A percentile compares a stretch with the other conserved stretches of the same genome.
These are phyloP conservation scores for Atherinomorus stipes DNA, from an alignment of 2,113 vertebrate genomes.

Conservation along the genomic window DNA sequence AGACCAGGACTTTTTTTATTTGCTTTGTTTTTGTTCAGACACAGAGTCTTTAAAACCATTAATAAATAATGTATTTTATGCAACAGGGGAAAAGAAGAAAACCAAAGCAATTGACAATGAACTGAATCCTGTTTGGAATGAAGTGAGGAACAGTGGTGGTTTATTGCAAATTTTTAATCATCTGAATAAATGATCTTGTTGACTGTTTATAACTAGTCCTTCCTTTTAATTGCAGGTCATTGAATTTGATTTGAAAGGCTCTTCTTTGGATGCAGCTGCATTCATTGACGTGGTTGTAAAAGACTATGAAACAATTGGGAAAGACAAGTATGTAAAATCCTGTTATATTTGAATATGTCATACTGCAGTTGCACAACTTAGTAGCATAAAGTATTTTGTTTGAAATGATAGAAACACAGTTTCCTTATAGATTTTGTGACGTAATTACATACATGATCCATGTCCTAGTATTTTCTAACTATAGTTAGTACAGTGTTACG, in stretches of 20 bases:
- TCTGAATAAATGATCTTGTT: background rate
- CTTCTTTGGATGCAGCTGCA: slow-evolving; percentile 88
- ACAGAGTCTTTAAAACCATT: background rate
- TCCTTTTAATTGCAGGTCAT: slow-evolving; percentile 84
- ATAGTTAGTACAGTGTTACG: too few species aligned
- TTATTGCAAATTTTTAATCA: background rate
- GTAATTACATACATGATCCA: background rate
- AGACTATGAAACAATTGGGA: slow-evolving; percentile 96
- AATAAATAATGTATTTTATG: slow-evolving; percentile 7
- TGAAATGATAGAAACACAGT: background rate
- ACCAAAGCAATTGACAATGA: slow-evolving; percentile 93
- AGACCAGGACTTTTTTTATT: background rate
- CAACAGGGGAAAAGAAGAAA: slow-evolving; percentile 94
- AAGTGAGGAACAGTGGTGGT: slow-evolving; percentile 81
- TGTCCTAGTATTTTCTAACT: too few species aligned
- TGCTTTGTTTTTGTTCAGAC: too few species aligned
- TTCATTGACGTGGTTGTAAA: slow-evolving; percentile 90
- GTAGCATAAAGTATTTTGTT: too few species aligned
- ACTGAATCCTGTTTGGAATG: slow-evolving; percentile 95
- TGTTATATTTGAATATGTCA: background rate
- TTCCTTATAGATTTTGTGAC: background rate
- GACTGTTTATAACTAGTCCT: background rate
- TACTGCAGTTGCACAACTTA: background rate
- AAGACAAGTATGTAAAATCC: slow-evolving; percentile 90
- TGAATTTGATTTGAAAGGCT: slow-evolving; percentile 93